Conservation (phyloP, 2,113 vertebrate genomes). For the Paramisgurnus dabryanus region DNA sequence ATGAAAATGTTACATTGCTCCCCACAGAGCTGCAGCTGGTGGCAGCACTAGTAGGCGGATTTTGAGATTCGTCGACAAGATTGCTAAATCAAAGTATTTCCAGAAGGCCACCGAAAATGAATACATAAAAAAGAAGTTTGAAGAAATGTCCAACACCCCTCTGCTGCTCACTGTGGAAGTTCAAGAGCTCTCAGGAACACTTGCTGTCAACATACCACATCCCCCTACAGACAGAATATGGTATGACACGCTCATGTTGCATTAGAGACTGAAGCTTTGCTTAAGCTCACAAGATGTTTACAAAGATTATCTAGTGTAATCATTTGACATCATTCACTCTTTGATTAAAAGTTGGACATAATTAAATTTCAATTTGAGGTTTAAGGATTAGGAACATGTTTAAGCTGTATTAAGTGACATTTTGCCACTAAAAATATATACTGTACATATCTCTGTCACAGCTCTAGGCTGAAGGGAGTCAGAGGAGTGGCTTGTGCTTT, state of each 20-base stretch:
- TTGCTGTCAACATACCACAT: constrained; percentile 83
- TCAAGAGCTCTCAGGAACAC: constrained; percentile 80
- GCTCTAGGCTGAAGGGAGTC: too few relatives aligned
- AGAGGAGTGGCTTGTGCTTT: too few relatives aligned
- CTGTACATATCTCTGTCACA: too few relatives aligned
- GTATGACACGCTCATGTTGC: constrained; percentile 63
- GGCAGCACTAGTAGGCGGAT: constrained; percentile 82
- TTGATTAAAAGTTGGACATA: not conserved
- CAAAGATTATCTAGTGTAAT: constrained; percentile 9
- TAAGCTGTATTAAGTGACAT: not conserved
- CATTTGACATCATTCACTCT: constrained; percentile 16
- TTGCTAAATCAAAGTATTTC: constrained; percentile 88
- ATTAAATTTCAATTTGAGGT: constrained; percentile 4
- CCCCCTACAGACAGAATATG: constrained; percentile 87
- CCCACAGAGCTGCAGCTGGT: constrained; percentile 58
- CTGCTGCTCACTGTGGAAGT: constrained; percentile 87
- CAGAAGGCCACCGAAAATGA: constrained; percentile 87
- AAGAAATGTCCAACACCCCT: constrained; percentile 87
- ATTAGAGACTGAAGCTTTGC: constrained; percentile 21
- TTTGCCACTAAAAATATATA: too few relatives aligned
- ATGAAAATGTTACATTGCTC: constrained; percentile 46
- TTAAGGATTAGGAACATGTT: not conserved
- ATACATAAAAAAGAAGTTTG: constrained; percentile 90
- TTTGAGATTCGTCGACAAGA: constrained; percentile 88
- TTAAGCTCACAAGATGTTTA: constrained; percentile 13